These are phyloP conservation scores for Gastrophryne carolinensis DNA, from an alignment of 2,797 vertebrate species.

Conservation along the genomic window DNA sequence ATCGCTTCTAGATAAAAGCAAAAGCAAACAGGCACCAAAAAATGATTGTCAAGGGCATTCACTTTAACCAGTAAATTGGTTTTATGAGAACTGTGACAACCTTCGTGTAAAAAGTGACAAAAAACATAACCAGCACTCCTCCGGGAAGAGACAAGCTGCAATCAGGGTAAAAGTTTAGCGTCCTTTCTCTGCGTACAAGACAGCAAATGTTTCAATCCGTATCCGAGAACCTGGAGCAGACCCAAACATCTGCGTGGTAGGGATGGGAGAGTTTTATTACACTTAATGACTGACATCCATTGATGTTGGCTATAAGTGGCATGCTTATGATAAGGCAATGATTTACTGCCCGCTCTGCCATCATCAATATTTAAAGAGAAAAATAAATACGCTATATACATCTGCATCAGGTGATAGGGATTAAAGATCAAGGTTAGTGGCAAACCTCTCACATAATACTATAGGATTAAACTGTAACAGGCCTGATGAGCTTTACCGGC, in stretches of 20 bases:
- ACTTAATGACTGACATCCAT: slow-evolving; percentile 34
- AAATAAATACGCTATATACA: background rate
- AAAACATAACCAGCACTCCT: background rate
- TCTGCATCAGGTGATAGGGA: background rate
- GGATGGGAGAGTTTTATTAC: slow-evolving; percentile 32
- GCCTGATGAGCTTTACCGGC: background rate
- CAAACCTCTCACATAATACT: background rate
- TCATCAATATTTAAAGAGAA: background rate
- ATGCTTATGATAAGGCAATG: slow-evolving; percentile 34
- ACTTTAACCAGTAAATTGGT: background rate
- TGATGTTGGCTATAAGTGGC: slow-evolving; percentile 14
- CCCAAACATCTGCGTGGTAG: slow-evolving; percentile 21
- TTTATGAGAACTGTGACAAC: background rate
- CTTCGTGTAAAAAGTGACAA: background rate
- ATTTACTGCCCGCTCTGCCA: slow-evolving; percentile 3
- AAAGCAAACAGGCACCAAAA: background rate
- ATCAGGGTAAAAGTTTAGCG: background rate
- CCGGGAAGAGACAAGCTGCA: background rate
- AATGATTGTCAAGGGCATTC: slow-evolving; percentile 24
- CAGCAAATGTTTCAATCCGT: background rate
- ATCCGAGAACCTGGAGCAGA: slow-evolving; percentile 1
- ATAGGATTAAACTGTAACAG: background rate
- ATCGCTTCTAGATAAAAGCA: slow-evolving; percentile 10
- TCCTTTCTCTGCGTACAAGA: background rate
- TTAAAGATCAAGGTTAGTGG: slow-evolving; percentile 10